Conservation (phyloP, 2,797 vertebrate species). For the Lutjanus argentimaculatus region DNA sequence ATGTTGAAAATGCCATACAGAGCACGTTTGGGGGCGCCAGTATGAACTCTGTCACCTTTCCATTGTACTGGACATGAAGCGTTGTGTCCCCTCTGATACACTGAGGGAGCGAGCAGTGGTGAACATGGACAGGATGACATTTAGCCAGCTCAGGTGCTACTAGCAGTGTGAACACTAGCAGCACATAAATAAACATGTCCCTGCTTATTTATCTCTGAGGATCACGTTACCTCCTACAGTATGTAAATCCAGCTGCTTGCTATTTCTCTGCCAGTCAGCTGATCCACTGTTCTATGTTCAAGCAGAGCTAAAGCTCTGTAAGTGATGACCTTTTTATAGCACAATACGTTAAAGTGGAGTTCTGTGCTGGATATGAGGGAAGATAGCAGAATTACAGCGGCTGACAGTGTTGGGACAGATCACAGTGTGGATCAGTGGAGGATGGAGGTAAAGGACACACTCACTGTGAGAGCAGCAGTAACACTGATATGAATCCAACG, state of each 20-base stretch:
- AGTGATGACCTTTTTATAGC: neutral
- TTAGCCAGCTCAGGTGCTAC: conserved; percentile 20
- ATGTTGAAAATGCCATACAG: conserved; percentile 3
- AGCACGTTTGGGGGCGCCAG: neutral
- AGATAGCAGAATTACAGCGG: neutral
- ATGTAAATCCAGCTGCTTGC: conserved; percentile 6
- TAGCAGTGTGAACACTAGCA: conserved; percentile 26
- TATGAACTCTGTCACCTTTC: conserved; percentile 1
- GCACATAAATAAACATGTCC: conserved; percentile 42
- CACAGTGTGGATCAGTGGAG: neutral
- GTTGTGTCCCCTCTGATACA: neutral
- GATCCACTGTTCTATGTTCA: neutral
- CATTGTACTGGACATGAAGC: neutral
- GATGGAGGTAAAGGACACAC: neutral
- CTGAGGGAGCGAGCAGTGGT: neutral
- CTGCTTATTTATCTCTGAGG: conserved; percentile 10
- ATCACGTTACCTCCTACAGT: conserved; percentile 13
- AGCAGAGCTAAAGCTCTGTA: neutral
- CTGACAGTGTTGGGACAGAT: neutral
- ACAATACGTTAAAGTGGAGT: neutral
- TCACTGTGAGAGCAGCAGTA: neutral
- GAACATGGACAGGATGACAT: conserved; percentile 26
- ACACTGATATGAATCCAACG: neutral
- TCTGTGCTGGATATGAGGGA: neutral
- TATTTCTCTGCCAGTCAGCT: neutral